phyloP scores from a whole-genome alignment of 2,113 vertebrate species.

The Muntiacus muntjak region DNA sequence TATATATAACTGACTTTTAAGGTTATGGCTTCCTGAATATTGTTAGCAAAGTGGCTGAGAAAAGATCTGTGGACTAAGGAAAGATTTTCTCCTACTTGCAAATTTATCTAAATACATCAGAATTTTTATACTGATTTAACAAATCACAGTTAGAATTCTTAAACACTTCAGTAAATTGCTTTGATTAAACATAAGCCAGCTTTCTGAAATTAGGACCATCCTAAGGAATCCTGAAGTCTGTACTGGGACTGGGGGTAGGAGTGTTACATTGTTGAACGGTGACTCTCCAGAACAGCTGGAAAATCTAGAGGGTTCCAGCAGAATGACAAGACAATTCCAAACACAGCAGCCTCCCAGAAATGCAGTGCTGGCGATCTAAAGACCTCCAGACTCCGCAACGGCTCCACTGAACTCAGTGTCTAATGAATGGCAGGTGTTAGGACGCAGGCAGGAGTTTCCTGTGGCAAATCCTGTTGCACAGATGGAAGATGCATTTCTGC shows the following conservation, averaged over 20 bases:
- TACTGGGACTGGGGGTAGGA: rapidly evolving
- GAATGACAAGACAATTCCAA: neutral
- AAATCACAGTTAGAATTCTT: neutral
- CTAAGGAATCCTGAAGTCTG: neutral
- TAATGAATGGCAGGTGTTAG: neutral
- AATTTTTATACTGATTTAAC: neutral
- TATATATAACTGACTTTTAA: neutral
- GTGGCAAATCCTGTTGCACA: neutral
- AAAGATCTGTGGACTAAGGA: neutral
- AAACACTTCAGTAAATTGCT: neutral
- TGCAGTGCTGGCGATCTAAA: neutral
- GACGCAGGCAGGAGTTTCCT: neutral
- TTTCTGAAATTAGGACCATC: neutral
- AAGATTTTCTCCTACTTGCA: neutral
- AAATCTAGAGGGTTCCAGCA: neutral
- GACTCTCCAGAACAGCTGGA: neutral
- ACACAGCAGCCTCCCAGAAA: neutral
- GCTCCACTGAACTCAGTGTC: neutral
- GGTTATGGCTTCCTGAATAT: neutral
- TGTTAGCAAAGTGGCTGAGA: neutral
- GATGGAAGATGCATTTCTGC: neutral
- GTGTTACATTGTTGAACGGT: too few species aligned
- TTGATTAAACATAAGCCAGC: neutral
- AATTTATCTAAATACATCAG: neutral
- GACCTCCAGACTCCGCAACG: neutral